Percentiles rank a stretch among this genome's conserved stretches.
These are phyloP conservation scores for Calephelis virginiensis DNA, from an alignment of 1,140 invertebrate species.

Conservation along the genomic window DNA sequence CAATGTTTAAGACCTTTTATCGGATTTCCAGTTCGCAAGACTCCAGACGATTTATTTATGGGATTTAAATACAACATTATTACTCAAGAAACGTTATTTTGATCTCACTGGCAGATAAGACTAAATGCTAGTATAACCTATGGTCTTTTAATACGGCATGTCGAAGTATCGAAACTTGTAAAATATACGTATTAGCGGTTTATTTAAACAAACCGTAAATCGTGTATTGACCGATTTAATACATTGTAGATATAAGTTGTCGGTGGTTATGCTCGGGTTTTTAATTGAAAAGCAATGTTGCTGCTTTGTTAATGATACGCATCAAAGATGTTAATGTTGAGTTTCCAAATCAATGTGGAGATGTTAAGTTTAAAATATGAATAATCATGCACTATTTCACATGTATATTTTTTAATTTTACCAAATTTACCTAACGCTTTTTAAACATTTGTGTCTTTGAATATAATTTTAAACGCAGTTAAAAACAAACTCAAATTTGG, in stretches of 20 bases:
- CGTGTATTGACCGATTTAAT: slow-evolving; percentile 1
- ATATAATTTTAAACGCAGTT: too few species aligned
- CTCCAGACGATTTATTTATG: slow-evolving; percentile 35
- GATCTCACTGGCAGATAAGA: slow-evolving; percentile 37
- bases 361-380: too few species aligned
- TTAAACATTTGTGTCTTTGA: too few species aligned
- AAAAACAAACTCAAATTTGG: too few species aligned
- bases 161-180: slow-evolving; percentile 34
- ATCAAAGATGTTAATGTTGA: too few species aligned
- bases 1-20: neutral
- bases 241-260: slow-evolving; percentile 55
- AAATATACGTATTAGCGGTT: slow-evolving; percentile 20
- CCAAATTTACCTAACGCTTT: too few species aligned
- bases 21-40: neutral
- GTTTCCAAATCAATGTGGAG: too few species aligned
- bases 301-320: too few species aligned
- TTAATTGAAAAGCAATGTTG: too few species aligned
- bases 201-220: slow-evolving; percentile 8
- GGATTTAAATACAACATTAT: slow-evolving; percentile 38
- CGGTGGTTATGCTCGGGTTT: slow-evolving; percentile 81
- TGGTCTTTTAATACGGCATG: slow-evolving; percentile 42
- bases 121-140: slow-evolving; percentile 45
- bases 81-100: slow-evolving; percentile 38
- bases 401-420: too few species aligned
- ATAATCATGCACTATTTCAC: too few species aligned